Evolutionary conservation across 2,797 vertebrate genomes (phyloP), one percentile per base, ranked within the genome.

Genomic region (Lindbergichthys nudifrons): DNA sequence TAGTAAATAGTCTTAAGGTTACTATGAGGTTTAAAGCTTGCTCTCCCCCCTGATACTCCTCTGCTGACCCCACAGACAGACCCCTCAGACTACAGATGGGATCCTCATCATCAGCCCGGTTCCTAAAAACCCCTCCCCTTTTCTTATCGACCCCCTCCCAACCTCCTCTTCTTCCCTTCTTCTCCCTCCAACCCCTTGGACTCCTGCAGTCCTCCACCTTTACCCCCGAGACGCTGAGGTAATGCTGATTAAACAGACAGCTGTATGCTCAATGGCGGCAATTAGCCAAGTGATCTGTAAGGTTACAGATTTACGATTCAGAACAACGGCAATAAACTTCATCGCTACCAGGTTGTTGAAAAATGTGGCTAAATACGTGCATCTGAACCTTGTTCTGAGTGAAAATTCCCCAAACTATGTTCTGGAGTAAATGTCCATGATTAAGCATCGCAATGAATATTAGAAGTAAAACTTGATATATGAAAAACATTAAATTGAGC

Each of bases 101-200:
- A 94, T 93, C 92, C 93, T 95, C 93, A 94, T 93, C 89, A 92
- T 93, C 92, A 94, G 83, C 57, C 61, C 2, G 50, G 36, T 75
- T 83, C 81, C 78, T 85, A 65, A 64, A 74, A 76, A 56, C 66
- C 19, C 50, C 63, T 18, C 50, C 32, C 46, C 36, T 46, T 57
- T 67, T 60, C n/a, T 57, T 68, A 70, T 18, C 57, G 53, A 83
- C 61, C 64, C 36, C 62, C 81, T 64, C 71, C 72, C 68, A 48
- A 18, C 32, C 82, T 87, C 77, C 83, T 89, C 82, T 87, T 77
- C 83, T 89, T 76, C 72, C 60, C 53, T 42, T 81, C 83, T 75
- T 90, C 87, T 88, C 82, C 84, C 82, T 85, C 87, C 75, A 82
- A 82, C 72, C 58, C 83, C 60, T 69, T 41, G 3, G 58, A 80